phyloP scores from a whole-genome alignment of 2,797 vertebrate genomes.

The Malacoctenus gilli region DNA sequence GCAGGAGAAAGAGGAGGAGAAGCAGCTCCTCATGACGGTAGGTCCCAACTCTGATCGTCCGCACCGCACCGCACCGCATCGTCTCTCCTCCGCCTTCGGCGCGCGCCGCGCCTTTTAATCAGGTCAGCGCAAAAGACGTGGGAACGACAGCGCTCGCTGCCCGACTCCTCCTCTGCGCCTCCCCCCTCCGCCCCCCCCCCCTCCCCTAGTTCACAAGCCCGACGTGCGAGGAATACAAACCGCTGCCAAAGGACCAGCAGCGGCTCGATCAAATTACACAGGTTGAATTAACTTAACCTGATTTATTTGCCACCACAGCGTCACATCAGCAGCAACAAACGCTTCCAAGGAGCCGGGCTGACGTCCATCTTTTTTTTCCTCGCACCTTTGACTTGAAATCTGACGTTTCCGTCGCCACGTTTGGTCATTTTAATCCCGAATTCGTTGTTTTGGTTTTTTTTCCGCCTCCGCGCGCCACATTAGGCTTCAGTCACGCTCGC shows the following conservation, averaged over 20 bases:
- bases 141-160: constrained; percentile 26
- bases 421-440: background rate
- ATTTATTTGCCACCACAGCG: constrained; percentile 17
- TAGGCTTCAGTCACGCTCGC: constrained; percentile 11
- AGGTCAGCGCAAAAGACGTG: constrained; percentile 54
- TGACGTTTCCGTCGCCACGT: too few species aligned
- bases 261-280: constrained; percentile 37
- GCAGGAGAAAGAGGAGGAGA: constrained; percentile 87
- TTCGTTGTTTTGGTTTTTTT: background rate
- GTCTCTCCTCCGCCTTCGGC: too few species aligned
- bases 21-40: constrained; percentile 87
- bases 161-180: constrained; percentile 27
- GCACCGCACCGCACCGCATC: too few species aligned
- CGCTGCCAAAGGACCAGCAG: too few species aligned
- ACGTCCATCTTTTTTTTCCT: too few species aligned
- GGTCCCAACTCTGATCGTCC: too few species aligned
- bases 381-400: too few species aligned
- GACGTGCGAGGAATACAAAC: constrained; percentile 23
- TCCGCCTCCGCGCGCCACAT: background rate
- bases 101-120: constrained; percentile 58
- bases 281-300: constrained; percentile 28
- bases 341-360: too few species aligned
- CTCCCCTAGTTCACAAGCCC: constrained; percentile 23
- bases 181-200: background rate
- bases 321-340: background rate